Conservation (phyloP, 2,113 vertebrate species). For the Lamprotornis superbus region DNA sequence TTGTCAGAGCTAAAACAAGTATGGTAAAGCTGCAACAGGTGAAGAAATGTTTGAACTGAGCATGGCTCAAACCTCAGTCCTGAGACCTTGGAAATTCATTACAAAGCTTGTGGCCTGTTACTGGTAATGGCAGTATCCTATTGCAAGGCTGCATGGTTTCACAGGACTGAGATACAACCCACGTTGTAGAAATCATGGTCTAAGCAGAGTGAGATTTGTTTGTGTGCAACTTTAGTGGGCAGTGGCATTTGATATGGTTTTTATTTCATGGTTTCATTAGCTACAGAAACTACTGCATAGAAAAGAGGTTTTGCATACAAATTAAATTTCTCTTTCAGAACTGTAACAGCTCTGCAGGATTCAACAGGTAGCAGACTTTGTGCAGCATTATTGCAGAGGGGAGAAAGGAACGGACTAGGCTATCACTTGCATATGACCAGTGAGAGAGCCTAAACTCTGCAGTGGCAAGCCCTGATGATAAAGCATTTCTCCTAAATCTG, state of each 20-base stretch:
- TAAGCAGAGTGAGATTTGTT: neutral
- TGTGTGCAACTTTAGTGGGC: neutral
- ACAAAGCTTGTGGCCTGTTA: neutral
- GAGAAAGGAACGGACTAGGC: neutral
- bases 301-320: neutral
- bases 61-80: neutral
- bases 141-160: neutral
- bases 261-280: neutral
- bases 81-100: neutral
- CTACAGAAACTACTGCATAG: neutral
- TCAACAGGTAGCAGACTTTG: neutral
- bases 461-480: neutral
- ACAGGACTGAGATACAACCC: neutral
- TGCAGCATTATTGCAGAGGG: neutral
- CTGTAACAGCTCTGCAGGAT: neutral
- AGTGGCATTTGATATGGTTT: neutral
- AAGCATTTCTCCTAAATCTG: neutral
- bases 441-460: neutral
- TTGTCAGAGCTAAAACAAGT: neutral
- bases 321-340: neutral
- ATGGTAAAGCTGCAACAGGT: neutral
- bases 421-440: neutral
- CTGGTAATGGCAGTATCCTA: rapidly evolving
- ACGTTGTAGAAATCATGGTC: neutral
- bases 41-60: neutral